Evolutionary conservation across 2,888 invertebrate genomes (phyloP).

Genomic region (Cheiracanthium punctorium): DNA sequence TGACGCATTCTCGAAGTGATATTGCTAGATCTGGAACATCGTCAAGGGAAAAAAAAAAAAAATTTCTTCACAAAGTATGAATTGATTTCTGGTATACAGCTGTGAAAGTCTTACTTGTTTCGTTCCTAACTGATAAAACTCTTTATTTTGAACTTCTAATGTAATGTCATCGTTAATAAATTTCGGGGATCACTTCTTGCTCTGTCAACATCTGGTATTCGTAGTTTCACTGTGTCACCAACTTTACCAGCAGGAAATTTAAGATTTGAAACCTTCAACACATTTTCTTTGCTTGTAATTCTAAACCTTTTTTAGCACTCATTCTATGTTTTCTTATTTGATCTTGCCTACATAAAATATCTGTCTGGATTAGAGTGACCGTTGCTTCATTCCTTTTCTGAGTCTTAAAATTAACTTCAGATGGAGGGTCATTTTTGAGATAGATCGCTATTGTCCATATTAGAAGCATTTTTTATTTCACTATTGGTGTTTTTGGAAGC

Average conservation of each 20-base stretch:
- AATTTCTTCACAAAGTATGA: neutral
- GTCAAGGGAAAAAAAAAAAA: neutral
- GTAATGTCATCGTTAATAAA: conserved; percentile 9
- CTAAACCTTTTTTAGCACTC: conserved; percentile 22
- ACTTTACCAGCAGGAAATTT: conserved; percentile 25
- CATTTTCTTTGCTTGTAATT: conserved; percentile 3
- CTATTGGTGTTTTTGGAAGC: conserved; percentile 12
- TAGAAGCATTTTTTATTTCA: conserved; percentile 11
- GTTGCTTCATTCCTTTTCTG: conserved; percentile 3
- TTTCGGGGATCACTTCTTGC: conserved; percentile 22
- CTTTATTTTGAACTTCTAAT: conserved; percentile 2
- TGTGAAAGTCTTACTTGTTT: conserved; percentile 13
- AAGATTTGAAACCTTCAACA: conserved; percentile 14
- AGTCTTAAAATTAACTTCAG: neutral
- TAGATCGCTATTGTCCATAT: neutral
- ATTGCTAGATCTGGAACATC: neutral
- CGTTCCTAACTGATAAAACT: conserved; percentile 7
- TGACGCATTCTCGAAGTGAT: neutral
- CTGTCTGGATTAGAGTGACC: neutral
- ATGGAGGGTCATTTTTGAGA: neutral
- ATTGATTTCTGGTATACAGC: neutral
- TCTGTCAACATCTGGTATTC: conserved; percentile 15
- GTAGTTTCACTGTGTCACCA: conserved; percentile 28
- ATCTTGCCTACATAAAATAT: neutral
- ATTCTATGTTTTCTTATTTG: neutral